A percentile compares a stretch with the other conserved stretches of the same genome.
These are phyloP conservation scores for Volucella inanis DNA, from an alignment of 2,888 invertebrate genomes.

Conservation along the genomic window DNA sequence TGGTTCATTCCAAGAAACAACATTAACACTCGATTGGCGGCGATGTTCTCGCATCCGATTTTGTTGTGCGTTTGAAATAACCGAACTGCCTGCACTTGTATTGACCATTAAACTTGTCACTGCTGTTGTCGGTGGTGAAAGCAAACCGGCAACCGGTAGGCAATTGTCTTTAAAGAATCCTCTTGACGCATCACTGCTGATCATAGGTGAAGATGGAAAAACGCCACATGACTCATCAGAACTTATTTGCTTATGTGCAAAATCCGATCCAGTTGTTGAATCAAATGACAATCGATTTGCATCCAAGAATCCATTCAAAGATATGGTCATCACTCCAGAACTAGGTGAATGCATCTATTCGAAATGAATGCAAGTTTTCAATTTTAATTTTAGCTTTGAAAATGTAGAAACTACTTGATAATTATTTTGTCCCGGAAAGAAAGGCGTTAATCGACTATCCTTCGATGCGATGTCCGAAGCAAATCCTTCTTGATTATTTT, in stretches of 20 bases:
- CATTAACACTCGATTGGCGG: constrained; percentile 82
- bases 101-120: constrained; percentile 75
- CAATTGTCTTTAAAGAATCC: constrained; percentile 47
- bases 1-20: constrained; percentile 83
- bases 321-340: constrained; percentile 92
- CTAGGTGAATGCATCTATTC: constrained; percentile 89
- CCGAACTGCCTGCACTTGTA: constrained; percentile 78
- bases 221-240: constrained; percentile 93
- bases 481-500: constrained; percentile 68
- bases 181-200: constrained; percentile 26
- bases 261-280: constrained; percentile 90
- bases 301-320: constrained; percentile 93
- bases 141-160: constrained; percentile 71
- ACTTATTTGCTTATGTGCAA: constrained; percentile 85
- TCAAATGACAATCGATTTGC: constrained; percentile 92
- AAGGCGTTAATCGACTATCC: constrained; percentile 50
- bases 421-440: constrained; percentile 41
- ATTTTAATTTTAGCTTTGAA: constrained; percentile 7
- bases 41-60: constrained; percentile 78
- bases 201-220: constrained; percentile 91
- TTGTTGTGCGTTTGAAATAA: constrained; percentile 75
- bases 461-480: constrained; percentile 52
- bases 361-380: constrained; percentile 43
- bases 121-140: constrained; percentile 76
- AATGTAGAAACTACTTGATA: constrained; percentile 56